Evolutionary conservation across 2,113 vertebrate species (phyloP), one percentile per base, ranked within the genome.

Genomic region (Grammomys surdaster): DNA sequence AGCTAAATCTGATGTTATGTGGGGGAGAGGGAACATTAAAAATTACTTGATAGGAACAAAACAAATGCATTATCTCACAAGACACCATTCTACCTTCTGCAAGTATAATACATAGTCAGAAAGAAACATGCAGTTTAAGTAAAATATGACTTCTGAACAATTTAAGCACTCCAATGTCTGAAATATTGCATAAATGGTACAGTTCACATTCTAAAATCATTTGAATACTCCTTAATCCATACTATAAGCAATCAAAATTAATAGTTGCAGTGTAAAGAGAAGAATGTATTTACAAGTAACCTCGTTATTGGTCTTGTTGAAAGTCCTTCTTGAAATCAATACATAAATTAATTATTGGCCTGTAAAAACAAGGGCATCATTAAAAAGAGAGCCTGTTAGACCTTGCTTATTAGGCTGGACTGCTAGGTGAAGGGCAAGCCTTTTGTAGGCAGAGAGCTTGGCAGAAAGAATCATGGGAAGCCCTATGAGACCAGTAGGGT

Each of bases 271-370:
- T 78, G 10, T 95, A 91, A 48, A 60, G 46, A 88, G 88, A 17
- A 67, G 89, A 96, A 80, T n/a, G 11, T 22, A 75, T 73, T 95
- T 94, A 48, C 17, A 67, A 78, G 65, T 63, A 88, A 65, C 46
- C 48, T 69, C 78, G 46, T 36, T 94, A 80, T 92, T 36, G 63
- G 43, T 89, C 33, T 40, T 93, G 16, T 6, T 92, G 77, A 70
- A 96, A 94, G n/a, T 84, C 56, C 96, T 78, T 48, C 76, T 93
- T 54, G 93, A 89, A 96, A 96, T 94, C 46, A 28, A 78, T 67
- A 95, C 60, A 89, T 46, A 56, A 26, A 85, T 65, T 84, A 43
- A 90, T 95, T 96, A 20, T 86, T 95, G 20, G 54, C 36, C 75
- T 78, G 16, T 1, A 90, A 96, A 69, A 65, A 58, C 90, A 22